phyloP scores from a whole-genome alignment of 2,797 vertebrate species.

The Lophius americanus region DNA sequence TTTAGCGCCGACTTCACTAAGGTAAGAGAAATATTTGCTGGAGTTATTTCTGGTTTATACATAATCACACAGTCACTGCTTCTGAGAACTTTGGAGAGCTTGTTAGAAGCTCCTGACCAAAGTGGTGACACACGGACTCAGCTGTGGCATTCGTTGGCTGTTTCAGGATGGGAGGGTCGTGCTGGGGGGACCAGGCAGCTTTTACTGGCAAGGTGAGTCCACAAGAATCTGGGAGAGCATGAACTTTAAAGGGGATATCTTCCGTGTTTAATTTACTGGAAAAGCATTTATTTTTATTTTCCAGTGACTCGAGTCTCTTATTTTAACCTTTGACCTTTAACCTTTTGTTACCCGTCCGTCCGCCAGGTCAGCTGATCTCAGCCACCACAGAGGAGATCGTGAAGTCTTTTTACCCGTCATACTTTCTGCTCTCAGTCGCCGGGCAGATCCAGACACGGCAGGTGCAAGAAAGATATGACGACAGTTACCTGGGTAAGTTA shows the following conservation, averaged over 20 bases:
- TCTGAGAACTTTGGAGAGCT: slow-evolving; percentile 24
- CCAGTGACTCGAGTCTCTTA: not conserved
- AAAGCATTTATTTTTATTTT: slow-evolving; percentile 13
- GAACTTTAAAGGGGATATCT: slow-evolving; percentile 13
- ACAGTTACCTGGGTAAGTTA: slow-evolving; percentile 88
- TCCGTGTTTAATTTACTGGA: slow-evolving; percentile 16
- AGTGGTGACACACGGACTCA: slow-evolving; percentile 21
- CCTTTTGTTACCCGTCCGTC: slow-evolving; percentile 6
- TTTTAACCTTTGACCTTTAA: slow-evolving; percentile 37
- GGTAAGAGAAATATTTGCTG: slow-evolving; percentile 70
- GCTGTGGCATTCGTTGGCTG: slow-evolving; percentile 40
- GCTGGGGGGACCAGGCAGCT: slow-evolving; percentile 90
- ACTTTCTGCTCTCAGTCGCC: slow-evolving; percentile 83
- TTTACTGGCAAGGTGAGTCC: slow-evolving; percentile 91
- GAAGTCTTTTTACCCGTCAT: slow-evolving; percentile 83
- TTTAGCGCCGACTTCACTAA: slow-evolving; percentile 92
- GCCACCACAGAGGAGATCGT: slow-evolving; percentile 87
- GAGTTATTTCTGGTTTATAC: slow-evolving; percentile 23
- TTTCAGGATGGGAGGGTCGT: slow-evolving; percentile 86
- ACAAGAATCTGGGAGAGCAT: slow-evolving; percentile 35
- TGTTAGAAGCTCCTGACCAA: slow-evolving; percentile 40
- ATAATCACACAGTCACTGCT: slow-evolving; percentile 27
- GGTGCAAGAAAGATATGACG: slow-evolving; percentile 83
- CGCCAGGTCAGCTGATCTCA: slow-evolving; percentile 87
- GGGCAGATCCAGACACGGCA: slow-evolving; percentile 87